These are phyloP conservation scores for Xenus cinereus DNA, from an alignment of 2,113 vertebrate genomes.

Conservation along the genomic window DNA sequence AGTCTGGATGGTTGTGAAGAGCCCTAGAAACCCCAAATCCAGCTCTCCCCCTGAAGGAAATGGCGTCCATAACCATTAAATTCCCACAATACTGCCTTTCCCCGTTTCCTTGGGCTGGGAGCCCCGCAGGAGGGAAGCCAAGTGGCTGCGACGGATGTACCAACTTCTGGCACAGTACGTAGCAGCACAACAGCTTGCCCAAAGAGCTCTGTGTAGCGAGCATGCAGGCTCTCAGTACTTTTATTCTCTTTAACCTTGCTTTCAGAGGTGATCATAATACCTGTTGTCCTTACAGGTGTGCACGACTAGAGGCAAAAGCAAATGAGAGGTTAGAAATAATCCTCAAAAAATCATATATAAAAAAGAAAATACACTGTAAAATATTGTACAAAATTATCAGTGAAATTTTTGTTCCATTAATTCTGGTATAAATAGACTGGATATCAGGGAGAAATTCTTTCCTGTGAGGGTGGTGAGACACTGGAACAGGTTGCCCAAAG, in stretches of 20 bases:
- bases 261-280: not conserved
- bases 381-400: no score
- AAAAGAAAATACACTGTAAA: no score
- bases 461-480: not conserved
- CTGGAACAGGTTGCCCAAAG: not conserved
- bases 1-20: not conserved
- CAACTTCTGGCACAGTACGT: no score
- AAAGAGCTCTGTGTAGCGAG: fast-evolving
- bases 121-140: not conserved
- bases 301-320: not conserved
- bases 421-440: not conserved
- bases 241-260: not conserved
- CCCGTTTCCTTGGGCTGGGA: not conserved
- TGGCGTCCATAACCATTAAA: not conserved
- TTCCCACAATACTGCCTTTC: not conserved
- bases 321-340: not conserved
- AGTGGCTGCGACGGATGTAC: not conserved
- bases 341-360: no score
- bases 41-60: not conserved
- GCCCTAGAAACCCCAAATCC: not conserved
- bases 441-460: not conserved
- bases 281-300: not conserved
- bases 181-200: not conserved
- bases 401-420: not conserved
- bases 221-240: not conserved